Percentiles rank a stretch among this genome's conserved stretches.
phyloP scores from a whole-genome alignment of 2,797 vertebrate genomes.

The Dryobates pubescens region DNA sequence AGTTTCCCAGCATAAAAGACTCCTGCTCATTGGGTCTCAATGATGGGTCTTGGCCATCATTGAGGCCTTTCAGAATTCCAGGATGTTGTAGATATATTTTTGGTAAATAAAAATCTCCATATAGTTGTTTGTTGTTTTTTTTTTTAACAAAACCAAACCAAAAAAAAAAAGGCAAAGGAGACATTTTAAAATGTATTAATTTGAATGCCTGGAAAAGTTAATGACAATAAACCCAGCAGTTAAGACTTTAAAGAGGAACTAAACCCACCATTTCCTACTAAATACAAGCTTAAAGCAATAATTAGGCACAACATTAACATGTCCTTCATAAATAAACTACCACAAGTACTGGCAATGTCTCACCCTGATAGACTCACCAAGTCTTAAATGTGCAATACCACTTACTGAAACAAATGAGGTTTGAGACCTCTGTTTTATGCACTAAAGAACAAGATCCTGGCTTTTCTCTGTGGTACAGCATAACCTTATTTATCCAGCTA shows the following conservation, averaged over 20 bases:
- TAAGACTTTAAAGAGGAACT: slow-evolving; percentile 15
- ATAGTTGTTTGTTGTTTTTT: no score
- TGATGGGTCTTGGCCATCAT: neutral
- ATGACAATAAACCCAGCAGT: neutral
- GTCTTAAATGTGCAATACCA: slow-evolving; percentile 5
- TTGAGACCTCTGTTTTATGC: neutral
- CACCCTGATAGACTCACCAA: neutral
- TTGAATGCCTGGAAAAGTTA: slow-evolving; percentile 22
- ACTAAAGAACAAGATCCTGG: neutral
- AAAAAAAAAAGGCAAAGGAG: neutral
- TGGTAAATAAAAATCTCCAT: neutral
- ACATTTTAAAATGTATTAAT: slow-evolving; percentile 4
- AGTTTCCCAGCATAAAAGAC: neutral
- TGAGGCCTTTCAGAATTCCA: neutral
- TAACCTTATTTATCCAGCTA: neutral
- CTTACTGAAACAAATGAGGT: slow-evolving; percentile 22
- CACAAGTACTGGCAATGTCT: neutral
- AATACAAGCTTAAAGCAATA: neutral
- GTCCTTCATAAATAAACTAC: slow-evolving; percentile 21
- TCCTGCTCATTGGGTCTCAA: neutral
- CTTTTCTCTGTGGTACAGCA: neutral
- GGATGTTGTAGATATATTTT: neutral
- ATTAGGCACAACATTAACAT: neutral
- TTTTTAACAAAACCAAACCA: no score
- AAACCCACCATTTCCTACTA: neutral